These are phyloP conservation scores for Hydrolagus colliei DNA, from an alignment of 2,797 vertebrate genomes.

Conservation along the genomic window DNA sequence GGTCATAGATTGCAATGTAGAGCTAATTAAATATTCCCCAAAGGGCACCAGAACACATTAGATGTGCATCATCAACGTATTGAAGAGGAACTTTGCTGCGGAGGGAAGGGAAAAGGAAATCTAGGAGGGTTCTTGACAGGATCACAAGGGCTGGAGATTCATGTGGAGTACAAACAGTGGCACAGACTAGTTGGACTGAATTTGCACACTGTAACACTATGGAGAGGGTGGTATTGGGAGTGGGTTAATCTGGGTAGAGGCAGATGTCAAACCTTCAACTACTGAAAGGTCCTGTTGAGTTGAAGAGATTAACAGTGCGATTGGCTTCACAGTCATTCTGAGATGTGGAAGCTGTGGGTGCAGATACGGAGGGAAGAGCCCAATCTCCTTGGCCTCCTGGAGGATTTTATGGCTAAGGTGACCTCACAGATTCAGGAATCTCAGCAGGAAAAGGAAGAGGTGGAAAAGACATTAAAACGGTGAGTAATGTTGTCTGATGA, in stretches of 20 bases:
- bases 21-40: too few species aligned
- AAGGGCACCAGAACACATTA: too few species aligned
- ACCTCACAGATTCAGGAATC: constrained; percentile 50
- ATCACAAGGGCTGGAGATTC: too few species aligned
- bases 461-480: constrained; percentile 55
- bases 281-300: background rate
- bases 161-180: too few species aligned
- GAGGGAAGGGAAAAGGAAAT: too few species aligned
- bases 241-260: too few species aligned
- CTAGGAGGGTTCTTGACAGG: too few species aligned
- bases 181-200: background rate
- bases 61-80: too few species aligned
- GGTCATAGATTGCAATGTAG: too few species aligned
- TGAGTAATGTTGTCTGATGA: constrained; percentile 39
- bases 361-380: constrained; percentile 54
- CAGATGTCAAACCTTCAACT: too few species aligned
- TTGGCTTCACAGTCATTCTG: constrained; percentile 43
- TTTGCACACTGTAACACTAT: background rate
- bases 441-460: constrained; percentile 43
- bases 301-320: background rate
- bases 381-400: constrained; percentile 51
- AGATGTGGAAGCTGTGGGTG: constrained; percentile 61
- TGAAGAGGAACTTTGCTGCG: too few species aligned
- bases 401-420: constrained; percentile 57
- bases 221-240: too few species aligned